Evolutionary conservation across 2,888 invertebrate genomes (phyloP).

Genomic region (Maniola hyperantus): DNA sequence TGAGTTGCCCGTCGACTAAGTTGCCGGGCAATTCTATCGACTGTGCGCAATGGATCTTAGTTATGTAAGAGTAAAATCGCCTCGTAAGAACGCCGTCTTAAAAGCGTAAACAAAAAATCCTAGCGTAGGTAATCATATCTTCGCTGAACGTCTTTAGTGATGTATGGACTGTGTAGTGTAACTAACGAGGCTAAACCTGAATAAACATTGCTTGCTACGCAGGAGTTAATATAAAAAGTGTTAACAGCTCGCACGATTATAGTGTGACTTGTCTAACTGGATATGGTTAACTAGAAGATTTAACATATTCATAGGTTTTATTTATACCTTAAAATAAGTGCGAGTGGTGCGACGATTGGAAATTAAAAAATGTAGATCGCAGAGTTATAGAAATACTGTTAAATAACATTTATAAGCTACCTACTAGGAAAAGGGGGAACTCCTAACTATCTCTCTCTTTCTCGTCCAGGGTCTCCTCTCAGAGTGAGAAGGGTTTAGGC

Average conservation of each 20-base stretch:
- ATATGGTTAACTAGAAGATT: slow-evolving; percentile 15
- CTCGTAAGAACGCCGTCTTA: too few species aligned
- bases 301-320: slow-evolving; percentile 12
- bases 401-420: not conserved
- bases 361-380: not conserved
- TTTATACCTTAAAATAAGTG: not conserved
- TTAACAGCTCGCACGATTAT: slow-evolving; percentile 42
- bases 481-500: too few species aligned
- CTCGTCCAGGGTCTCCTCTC: too few species aligned
- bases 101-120: slow-evolving; percentile 20
- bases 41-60: too few species aligned
- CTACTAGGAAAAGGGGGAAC: not conserved
- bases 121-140: slow-evolving; percentile 24
- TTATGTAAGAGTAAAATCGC: too few species aligned
- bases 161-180: slow-evolving; percentile 11
- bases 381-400: not conserved
- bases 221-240: slow-evolving; percentile 45
- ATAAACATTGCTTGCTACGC: slow-evolving; percentile 40
- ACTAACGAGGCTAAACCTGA: slow-evolving; percentile 34
- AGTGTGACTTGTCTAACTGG: slow-evolving; percentile 33
- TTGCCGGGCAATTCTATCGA: too few species aligned
- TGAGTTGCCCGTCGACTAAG: too few species aligned
- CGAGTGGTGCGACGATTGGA: not conserved
- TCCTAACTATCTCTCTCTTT: too few species aligned
- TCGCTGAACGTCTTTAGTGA: slow-evolving; percentile 23